These are phyloP conservation scores for Platalea minor DNA, from an alignment of 2,797 vertebrate species.

Conservation along the genomic window DNA sequence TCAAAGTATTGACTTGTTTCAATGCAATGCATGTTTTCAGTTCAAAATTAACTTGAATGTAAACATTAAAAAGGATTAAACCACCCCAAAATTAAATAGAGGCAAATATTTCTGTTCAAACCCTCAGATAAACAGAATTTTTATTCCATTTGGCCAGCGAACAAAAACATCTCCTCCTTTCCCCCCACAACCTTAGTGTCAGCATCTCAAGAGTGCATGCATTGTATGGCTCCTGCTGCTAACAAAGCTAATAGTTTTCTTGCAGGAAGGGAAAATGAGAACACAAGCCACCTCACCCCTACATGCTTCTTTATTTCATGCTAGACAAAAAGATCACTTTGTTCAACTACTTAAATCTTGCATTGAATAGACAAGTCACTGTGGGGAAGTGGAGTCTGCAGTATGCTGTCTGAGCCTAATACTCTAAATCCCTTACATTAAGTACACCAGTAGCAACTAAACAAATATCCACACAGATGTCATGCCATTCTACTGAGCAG, in stretches of 20 bases:
- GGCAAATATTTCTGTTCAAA: not conserved
- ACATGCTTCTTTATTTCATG: not conserved
- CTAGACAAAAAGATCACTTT: constrained; percentile 43
- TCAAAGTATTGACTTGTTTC: not conserved
- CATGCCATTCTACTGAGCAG: constrained; percentile 34
- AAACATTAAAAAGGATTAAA: not conserved
- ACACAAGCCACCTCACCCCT: not conserved
- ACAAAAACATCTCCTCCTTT: not conserved
- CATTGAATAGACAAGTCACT: constrained; percentile 10
- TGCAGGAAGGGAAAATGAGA: not conserved
- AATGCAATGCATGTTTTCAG: not conserved
- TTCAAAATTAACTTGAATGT: not conserved
- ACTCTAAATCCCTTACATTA: constrained; percentile 58
- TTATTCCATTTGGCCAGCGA: not conserved
- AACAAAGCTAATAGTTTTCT: not conserved
- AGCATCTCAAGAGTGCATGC: not conserved
- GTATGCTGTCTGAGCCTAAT: constrained; percentile 24
- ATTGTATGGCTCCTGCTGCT: not conserved
- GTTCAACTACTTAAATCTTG: constrained; percentile 30
- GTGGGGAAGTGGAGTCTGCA: constrained; percentile 16
- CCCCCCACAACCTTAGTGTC: not conserved
- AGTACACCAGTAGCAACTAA: constrained; percentile 48
- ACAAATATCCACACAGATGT: constrained; percentile 63
- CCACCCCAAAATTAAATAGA: not conserved
- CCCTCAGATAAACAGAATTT: not conserved